Percentiles rank a stretch among this genome's conserved stretches.
Evolutionary conservation across 1,140 invertebrate genomes (phyloP).

Genomic region (Cecropterus lyciades): DNA sequence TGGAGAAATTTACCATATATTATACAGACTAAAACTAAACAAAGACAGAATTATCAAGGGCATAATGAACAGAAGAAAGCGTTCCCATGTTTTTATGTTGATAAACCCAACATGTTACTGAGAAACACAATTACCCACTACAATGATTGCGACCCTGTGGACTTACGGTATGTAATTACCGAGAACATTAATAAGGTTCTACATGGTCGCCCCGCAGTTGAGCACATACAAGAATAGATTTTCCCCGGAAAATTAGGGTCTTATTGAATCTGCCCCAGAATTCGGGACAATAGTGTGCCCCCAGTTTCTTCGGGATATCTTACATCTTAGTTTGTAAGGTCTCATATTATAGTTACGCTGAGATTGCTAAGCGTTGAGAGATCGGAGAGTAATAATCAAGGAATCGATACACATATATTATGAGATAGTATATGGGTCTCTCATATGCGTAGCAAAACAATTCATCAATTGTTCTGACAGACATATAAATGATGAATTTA

Average conservation of each 20-base stretch:
- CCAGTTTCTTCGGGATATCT: constrained; percentile 12
- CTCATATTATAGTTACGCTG: background rate
- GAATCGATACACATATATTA: background rate
- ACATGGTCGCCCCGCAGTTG: constrained; percentile 28
- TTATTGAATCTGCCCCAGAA: constrained; percentile 41
- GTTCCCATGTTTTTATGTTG: constrained; percentile 6
- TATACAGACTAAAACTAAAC: too few relatives aligned
- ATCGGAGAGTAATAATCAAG: background rate
- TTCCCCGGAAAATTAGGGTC: constrained; percentile 45
- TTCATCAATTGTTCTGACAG: too few relatives aligned
- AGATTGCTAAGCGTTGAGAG: background rate
- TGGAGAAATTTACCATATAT: too few relatives aligned
- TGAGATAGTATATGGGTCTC: too few relatives aligned
- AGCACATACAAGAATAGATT: constrained; percentile 37
- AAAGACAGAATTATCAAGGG: too few relatives aligned
- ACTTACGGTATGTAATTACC: constrained; percentile 18
- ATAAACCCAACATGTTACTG: constrained; percentile 2
- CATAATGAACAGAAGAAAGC: background rate
- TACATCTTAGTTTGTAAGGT: constrained; percentile 13
- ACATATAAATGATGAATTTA: too few relatives aligned
- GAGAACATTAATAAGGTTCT: constrained; percentile 30
- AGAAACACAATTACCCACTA: constrained; percentile 10
- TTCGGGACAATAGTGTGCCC: constrained; percentile 31
- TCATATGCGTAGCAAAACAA: too few relatives aligned
- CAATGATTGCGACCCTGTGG: constrained; percentile 9